Conservation (phyloP, 2,888 invertebrate species). For the Hydrotaea diabolus region DNA sequence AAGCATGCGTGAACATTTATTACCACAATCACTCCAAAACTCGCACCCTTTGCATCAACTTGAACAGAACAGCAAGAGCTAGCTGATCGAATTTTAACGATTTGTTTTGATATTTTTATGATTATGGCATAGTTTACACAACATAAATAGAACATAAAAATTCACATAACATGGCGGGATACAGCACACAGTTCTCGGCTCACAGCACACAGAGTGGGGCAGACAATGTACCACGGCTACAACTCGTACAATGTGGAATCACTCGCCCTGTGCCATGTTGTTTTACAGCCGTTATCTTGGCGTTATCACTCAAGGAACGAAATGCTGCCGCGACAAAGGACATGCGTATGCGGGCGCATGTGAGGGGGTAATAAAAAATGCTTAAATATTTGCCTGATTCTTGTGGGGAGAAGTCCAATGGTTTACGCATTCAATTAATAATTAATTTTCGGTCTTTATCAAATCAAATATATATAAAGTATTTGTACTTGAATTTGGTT, state of each 20-base stretch:
- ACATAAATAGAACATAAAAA: constrained; percentile 81
- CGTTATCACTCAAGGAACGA: background rate
- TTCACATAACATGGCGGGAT: constrained; percentile 75
- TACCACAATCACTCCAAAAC: background rate
- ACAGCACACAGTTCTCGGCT: background rate
- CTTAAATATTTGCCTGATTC: constrained; percentile 30
- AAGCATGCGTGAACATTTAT: too few species aligned
- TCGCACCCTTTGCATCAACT: background rate
- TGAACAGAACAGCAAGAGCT: constrained; percentile 68
- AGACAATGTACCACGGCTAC: constrained; percentile 54
- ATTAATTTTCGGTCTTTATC: constrained; percentile 69
- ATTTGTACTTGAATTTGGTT: constrained; percentile 28
- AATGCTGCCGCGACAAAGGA: constrained; percentile 35
- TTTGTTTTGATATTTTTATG: constrained; percentile 82
- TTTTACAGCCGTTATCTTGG: constrained; percentile 24
- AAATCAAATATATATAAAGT: constrained; percentile 17
- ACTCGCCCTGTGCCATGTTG: constrained; percentile 38
- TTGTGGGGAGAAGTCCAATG: constrained; percentile 7
- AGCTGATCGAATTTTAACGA: constrained; percentile 81
- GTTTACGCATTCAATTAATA: constrained; percentile 70
- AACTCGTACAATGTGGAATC: constrained; percentile 15
- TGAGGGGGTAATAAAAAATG: constrained; percentile 33
- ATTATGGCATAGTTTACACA: constrained; percentile 81
- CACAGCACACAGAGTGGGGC: background rate
- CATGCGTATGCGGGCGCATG: constrained; percentile 12